These are phyloP conservation scores for Stenolophus ochropezus DNA, from an alignment of 2,888 invertebrate species.

Conservation along the genomic window DNA sequence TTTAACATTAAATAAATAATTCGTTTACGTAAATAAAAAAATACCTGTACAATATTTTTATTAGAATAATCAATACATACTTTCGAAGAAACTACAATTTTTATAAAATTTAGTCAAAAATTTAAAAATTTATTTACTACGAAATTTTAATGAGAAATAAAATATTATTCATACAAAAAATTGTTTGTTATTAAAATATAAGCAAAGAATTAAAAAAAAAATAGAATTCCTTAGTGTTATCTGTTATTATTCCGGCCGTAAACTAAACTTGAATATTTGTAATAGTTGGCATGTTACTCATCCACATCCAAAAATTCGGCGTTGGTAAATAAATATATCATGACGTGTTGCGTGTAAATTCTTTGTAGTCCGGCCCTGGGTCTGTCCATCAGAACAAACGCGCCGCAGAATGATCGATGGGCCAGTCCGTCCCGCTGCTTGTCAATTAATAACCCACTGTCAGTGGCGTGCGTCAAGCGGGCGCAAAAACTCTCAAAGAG, in stretches of 20 bases:
- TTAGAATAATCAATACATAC: too few species aligned
- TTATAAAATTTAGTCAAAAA: too few species aligned
- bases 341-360: neutral
- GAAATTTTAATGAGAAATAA: too few species aligned
- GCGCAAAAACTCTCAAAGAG: neutral
- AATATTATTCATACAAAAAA: too few species aligned
- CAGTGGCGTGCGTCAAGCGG: constrained; percentile 30
- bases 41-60: too few species aligned
- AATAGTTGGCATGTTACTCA: neutral
- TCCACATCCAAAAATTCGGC: neutral
- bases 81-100: too few species aligned
- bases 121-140: too few species aligned
- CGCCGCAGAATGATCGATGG: constrained; percentile 50
- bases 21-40: too few species aligned
- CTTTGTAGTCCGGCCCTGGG: neutral
- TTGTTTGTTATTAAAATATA: too few species aligned
- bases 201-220: too few species aligned
- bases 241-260: neutral
- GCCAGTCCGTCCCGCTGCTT: constrained; percentile 49
- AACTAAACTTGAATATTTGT: neutral
- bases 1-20: too few species aligned
- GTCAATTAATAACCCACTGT: constrained; percentile 53
- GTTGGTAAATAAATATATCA: neutral
- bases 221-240: neutral
- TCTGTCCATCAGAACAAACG: constrained; percentile 41